Percentiles rank a stretch among this genome's conserved stretches.
phyloP scores from a whole-genome alignment of 92 coral and sea anemone genomes.

The Isaurus tuberculatus region DNA sequence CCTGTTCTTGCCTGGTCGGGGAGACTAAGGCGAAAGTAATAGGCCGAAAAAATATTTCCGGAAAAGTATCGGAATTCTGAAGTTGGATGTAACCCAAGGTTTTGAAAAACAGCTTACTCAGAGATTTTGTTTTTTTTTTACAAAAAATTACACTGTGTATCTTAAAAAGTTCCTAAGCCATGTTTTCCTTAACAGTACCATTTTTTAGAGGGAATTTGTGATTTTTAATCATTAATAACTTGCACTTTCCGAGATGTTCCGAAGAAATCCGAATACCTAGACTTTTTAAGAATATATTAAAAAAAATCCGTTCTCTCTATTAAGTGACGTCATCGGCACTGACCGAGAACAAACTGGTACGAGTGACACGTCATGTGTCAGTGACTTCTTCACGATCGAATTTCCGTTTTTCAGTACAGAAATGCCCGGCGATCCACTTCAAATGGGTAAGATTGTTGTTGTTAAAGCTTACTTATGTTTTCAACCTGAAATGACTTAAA shows the following conservation, averaged over 20 bases:
- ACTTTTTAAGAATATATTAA: too few species aligned
- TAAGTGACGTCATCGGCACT: background rate
- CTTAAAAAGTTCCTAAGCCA: too few species aligned
- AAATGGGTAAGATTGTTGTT: conserved; percentile 76
- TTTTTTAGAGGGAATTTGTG: too few species aligned
- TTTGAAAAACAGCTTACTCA: too few species aligned
- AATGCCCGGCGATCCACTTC: conserved; percentile 96
- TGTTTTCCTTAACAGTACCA: too few species aligned
- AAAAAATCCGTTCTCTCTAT: background rate
- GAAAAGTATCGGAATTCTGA: conserved; percentile 44
- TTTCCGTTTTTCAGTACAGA: conserved; percentile 56
- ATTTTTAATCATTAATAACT: background rate
- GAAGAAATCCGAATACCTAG: conserved; percentile 3
- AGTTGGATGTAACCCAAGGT: background rate
- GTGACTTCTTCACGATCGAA: conserved; percentile 54
- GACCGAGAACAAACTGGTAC: conserved; percentile 51
- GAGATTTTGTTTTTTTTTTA: too few species aligned
- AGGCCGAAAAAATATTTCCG: background rate
- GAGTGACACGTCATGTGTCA: conserved; percentile 90
- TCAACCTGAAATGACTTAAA: background rate
- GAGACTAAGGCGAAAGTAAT: conserved; percentile 1
- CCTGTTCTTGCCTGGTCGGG: background rate
- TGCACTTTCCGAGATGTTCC: background rate
- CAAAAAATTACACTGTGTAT: too few species aligned
- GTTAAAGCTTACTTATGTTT: background rate